A percentile compares a stretch with the other conserved stretches of the same genome.
phyloP scores from a whole-genome alignment of 2,888 invertebrate species.

The Lacanobia oleracea region DNA sequence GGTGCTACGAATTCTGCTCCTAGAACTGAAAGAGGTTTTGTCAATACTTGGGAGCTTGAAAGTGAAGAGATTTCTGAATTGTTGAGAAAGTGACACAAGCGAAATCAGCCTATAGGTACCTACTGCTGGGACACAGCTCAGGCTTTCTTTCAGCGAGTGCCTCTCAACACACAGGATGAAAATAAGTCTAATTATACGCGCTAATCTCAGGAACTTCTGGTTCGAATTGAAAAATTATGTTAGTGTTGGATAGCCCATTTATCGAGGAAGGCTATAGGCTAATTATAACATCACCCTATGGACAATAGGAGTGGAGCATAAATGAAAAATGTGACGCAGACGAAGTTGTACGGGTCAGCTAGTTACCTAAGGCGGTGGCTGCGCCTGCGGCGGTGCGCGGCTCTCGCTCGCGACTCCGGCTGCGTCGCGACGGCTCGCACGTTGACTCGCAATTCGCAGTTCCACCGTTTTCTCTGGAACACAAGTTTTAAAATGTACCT shows the following conservation, averaged over 20 bases:
- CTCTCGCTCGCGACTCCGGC: constrained; percentile 86
- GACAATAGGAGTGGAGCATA: too few species aligned
- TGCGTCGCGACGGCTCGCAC: constrained; percentile 80
- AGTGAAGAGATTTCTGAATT: too few species aligned
- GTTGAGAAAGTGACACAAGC: background rate
- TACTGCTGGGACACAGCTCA: background rate
- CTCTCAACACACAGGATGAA: too few species aligned
- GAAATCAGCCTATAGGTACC: background rate
- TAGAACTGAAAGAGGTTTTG: constrained; percentile 77
- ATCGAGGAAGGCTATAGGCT: too few species aligned
- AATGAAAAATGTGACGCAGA: too few species aligned
- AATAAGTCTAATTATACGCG: too few species aligned
- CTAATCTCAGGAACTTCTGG: too few species aligned
- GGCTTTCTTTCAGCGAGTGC: background rate
- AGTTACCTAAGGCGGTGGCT: constrained; percentile 90
- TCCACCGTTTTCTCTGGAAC: constrained; percentile 86
- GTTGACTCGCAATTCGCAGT: constrained; percentile 82
- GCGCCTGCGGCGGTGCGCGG: constrained; percentile 88
- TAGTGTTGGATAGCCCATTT: too few species aligned
- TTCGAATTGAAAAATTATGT: too few species aligned
- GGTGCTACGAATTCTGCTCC: constrained; percentile 87
- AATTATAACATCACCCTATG: too few species aligned
- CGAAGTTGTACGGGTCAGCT: too few species aligned
- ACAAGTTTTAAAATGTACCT: background rate
- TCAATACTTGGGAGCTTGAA: background rate